Evolutionary conservation across 2,888 invertebrate species (phyloP).

Genomic region (Campoplex capitator): DNA sequence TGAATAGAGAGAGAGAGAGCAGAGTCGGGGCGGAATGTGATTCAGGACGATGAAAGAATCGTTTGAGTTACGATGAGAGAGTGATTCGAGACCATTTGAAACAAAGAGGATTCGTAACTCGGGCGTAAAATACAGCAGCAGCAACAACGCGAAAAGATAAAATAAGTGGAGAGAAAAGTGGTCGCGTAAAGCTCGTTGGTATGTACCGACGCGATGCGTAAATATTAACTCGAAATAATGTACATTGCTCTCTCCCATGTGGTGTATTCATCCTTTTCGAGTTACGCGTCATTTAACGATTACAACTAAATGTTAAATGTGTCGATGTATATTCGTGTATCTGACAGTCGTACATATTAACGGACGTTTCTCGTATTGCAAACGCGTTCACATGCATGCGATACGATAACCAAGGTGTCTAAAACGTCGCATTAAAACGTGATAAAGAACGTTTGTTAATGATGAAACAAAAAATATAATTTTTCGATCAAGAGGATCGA

Average conservation of each 20-base stretch:
- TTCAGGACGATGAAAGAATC: conserved; percentile 31
- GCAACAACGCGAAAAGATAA: neutral
- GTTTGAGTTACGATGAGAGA: conserved; percentile 11
- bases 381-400: conserved; percentile 50
- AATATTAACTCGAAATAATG: conserved; percentile 42
- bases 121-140: neutral
- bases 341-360: conserved; percentile 26
- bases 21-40: neutral
- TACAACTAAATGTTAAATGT: conserved; percentile 68
- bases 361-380: neutral
- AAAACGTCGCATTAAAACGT: neutral
- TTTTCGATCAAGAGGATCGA: too few species aligned
- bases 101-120: conserved; percentile 8
- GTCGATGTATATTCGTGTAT: conserved; percentile 23
- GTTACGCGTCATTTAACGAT: conserved; percentile 67
- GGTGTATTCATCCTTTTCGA: conserved; percentile 15
- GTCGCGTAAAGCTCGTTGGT: conserved; percentile 11
- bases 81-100: conserved; percentile 17
- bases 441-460: neutral
- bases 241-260: conserved; percentile 25
- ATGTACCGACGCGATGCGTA: conserved; percentile 18
- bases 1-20: neutral
- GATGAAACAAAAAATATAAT: neutral
- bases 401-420: conserved; percentile 28
- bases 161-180: conserved; percentile 32